Evolutionary conservation across 2,888 invertebrate genomes (phyloP).

Genomic region (Morpho achilles): DNA sequence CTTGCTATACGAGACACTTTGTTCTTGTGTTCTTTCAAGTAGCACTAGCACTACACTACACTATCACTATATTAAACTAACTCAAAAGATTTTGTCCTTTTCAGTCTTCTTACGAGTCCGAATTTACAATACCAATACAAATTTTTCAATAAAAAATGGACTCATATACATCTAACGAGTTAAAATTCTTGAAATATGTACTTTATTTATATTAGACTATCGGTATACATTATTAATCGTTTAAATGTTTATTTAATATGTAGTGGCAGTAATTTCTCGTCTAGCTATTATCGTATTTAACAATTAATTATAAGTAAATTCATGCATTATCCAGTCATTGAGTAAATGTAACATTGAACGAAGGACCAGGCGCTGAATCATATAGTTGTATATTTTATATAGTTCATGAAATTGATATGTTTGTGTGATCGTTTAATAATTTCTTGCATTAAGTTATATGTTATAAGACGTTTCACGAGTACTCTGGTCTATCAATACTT

Average conservation of each 20-base stretch:
- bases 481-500: too few species aligned
- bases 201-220: not conserved
- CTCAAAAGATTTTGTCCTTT: too few species aligned
- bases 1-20: too few species aligned
- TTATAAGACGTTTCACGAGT: too few species aligned
- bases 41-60: too few species aligned
- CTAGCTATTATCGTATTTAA: slow-evolving; percentile 25
- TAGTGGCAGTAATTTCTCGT: slow-evolving; percentile 33
- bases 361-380: slow-evolving; percentile 26
- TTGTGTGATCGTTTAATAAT: slow-evolving; percentile 13
- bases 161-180: not conserved
- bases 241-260: slow-evolving; percentile 22
- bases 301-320: slow-evolving; percentile 28
- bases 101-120: too few species aligned
- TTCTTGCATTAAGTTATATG: too few species aligned
- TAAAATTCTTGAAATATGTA: not conserved
- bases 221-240: not conserved
- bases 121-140: too few species aligned
- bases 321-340: slow-evolving; percentile 26
- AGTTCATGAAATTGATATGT: slow-evolving; percentile 12
- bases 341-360: slow-evolving; percentile 20
- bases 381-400: slow-evolving; percentile 18
- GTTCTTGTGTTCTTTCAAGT: too few species aligned
- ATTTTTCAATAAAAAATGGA: too few species aligned
- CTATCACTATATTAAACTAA: too few species aligned